These are phyloP conservation scores for Bos taurus DNA, from an alignment of 2,113 vertebrate species.

Conservation along the genomic window DNA sequence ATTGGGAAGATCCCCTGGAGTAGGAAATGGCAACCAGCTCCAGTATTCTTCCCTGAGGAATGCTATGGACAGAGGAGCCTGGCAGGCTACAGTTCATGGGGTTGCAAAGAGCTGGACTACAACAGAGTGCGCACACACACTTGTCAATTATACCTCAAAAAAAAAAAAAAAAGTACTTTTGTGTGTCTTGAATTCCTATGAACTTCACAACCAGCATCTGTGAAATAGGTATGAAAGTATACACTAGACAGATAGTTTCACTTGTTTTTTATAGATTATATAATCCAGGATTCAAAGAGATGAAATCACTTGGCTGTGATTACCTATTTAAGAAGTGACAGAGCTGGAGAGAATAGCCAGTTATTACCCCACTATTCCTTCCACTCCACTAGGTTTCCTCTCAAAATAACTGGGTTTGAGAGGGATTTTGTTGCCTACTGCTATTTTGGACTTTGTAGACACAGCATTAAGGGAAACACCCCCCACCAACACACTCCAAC, in stretches of 20 bases:
- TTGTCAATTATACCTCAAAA: background rate
- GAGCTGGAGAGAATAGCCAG: background rate
- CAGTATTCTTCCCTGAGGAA: background rate
- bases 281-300: background rate
- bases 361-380: background rate
- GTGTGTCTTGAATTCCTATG: background rate
- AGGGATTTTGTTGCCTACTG: conserved; percentile 23
- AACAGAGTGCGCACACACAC: background rate
- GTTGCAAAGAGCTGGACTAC: background rate
- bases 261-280: background rate
- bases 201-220: background rate
- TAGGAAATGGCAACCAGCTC: background rate
- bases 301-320: background rate
- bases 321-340: background rate
- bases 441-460: conserved; percentile 52
- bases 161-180: background rate
- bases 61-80: background rate
- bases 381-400: background rate
- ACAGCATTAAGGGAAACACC: conserved; percentile 1
- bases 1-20: background rate
- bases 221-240: background rate
- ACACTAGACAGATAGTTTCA: background rate
- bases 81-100: background rate
- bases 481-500: conserved; percentile 51
- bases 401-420: conserved; percentile 46